Conservation (phyloP, 2,888 invertebrate species). For the Neria commutata region DNA sequence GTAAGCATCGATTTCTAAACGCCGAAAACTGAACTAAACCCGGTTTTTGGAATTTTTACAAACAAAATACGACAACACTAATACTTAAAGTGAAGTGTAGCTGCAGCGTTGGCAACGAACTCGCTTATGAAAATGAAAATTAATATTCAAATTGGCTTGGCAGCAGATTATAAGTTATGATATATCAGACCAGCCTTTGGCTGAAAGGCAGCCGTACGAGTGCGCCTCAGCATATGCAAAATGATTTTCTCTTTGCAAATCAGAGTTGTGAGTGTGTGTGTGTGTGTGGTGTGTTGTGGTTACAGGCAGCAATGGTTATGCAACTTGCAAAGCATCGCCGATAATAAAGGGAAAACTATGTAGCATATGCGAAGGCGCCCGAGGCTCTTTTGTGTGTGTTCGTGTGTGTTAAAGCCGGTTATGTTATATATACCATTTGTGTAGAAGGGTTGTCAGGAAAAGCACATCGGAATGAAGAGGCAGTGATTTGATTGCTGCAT, state of each 20-base stretch:
- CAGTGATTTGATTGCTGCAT: too few species aligned
- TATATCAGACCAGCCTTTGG: background rate
- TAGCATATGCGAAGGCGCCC: too few species aligned
- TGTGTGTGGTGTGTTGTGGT: too few species aligned
- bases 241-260: background rate
- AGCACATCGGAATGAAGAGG: too few species aligned
- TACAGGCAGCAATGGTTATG: too few species aligned
- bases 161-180: slow-evolving; percentile 20
- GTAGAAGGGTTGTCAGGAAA: too few species aligned
- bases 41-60: slow-evolving; percentile 26
- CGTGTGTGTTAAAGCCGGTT: too few species aligned
- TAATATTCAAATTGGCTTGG: slow-evolving; percentile 52
- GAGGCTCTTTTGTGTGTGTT: too few species aligned
- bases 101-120: slow-evolving; percentile 25
- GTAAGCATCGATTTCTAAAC: too few species aligned
- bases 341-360: too few species aligned
- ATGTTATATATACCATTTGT: too few species aligned
- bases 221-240: slow-evolving; percentile 38
- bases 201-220: slow-evolving; percentile 25
- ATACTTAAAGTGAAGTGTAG: background rate
- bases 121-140: slow-evolving; percentile 40
- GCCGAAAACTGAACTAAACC: slow-evolving; percentile 40
- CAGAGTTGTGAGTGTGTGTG: background rate
- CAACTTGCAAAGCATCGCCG: too few species aligned
- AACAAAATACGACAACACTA: background rate